Conservation (phyloP, 2,113 vertebrate species). For the Morone chrysops region DNA sequence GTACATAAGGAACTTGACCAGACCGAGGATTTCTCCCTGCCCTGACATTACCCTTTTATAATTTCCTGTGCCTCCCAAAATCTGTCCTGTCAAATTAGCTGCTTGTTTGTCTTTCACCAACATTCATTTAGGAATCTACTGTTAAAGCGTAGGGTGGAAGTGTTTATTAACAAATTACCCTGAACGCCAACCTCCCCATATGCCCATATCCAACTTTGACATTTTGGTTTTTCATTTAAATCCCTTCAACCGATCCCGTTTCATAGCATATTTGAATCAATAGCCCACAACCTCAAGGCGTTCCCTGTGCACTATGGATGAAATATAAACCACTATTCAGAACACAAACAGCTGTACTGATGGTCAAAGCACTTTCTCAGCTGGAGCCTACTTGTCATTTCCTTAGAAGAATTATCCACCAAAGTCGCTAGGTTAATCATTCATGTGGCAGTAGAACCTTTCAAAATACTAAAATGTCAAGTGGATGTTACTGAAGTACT, state of each 20-base stretch:
- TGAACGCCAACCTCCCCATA: not conserved
- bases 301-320: not conserved
- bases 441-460: slow-evolving; percentile 17
- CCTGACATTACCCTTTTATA: not conserved
- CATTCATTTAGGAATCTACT: not conserved
- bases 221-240: not conserved
- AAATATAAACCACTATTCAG: slow-evolving; percentile 33
- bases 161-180: slow-evolving; percentile 11
- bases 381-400: not conserved
- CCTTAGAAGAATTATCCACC: not conserved
- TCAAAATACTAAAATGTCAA: slow-evolving; percentile 40
- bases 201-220: not conserved
- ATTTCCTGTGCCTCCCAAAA: slow-evolving; percentile 16
- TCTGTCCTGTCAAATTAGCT: not conserved
- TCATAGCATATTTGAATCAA: slow-evolving; percentile 8
- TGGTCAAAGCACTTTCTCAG: not conserved
- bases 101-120: slow-evolving; percentile 16
- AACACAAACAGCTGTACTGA: not conserved
- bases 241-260: not conserved
- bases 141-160: not conserved
- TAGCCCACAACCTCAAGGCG: not conserved
- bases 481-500: not conserved
- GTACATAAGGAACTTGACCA: too few relatives aligned
- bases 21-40: not conserved
- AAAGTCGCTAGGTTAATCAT: slow-evolving; percentile 6